Evolutionary conservation across 2,888 invertebrate species (phyloP).

Genomic region (Drosophila meridiana): DNA sequence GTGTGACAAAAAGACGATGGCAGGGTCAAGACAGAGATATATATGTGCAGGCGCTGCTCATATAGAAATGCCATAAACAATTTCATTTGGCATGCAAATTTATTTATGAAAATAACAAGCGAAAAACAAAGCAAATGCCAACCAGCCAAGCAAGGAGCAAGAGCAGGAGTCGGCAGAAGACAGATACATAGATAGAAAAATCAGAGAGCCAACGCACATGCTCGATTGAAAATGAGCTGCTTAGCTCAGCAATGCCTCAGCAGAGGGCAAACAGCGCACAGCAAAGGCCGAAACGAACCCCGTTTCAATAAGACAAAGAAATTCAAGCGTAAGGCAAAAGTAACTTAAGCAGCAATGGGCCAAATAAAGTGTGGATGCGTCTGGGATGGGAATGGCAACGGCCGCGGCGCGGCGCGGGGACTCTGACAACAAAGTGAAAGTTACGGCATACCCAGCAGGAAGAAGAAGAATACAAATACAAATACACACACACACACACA

Average conservation of each 20-base stretch:
- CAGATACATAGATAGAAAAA: slow-evolving; percentile 57
- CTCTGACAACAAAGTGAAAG: slow-evolving; percentile 73
- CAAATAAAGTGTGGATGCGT: slow-evolving; percentile 65
- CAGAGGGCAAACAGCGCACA: slow-evolving; percentile 35
- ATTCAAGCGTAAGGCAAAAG: slow-evolving; percentile 75
- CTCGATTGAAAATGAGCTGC: slow-evolving; percentile 76
- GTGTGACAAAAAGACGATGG: slow-evolving; percentile 70
- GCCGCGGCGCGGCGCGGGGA: slow-evolving; percentile 1
- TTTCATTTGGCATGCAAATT: slow-evolving; percentile 81
- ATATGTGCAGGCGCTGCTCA: slow-evolving; percentile 52
- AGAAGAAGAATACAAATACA: slow-evolving; percentile 17
- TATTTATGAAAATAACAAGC: slow-evolving; percentile 78
- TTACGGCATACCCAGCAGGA: slow-evolving; percentile 50
- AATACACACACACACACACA: slow-evolving; percentile 14
- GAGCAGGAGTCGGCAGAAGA: slow-evolving; percentile 10
- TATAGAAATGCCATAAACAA: slow-evolving; percentile 81
- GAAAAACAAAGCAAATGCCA: slow-evolving; percentile 52
- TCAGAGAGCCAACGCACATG: slow-evolving; percentile 66
- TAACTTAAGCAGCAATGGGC: slow-evolving; percentile 72
- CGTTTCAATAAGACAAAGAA: slow-evolving; percentile 51
- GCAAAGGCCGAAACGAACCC: slow-evolving; percentile 20
- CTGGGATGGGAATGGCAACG: slow-evolving; percentile 6
- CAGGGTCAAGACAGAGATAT: slow-evolving; percentile 37
- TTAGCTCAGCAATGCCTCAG: slow-evolving; percentile 68
- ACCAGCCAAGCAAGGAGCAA: slow-evolving; percentile 7